A percentile compares a stretch with the other conserved stretches of the same genome.
phyloP scores from a whole-genome alignment of 2,888 invertebrate genomes.

The Ophion ventricosus region DNA sequence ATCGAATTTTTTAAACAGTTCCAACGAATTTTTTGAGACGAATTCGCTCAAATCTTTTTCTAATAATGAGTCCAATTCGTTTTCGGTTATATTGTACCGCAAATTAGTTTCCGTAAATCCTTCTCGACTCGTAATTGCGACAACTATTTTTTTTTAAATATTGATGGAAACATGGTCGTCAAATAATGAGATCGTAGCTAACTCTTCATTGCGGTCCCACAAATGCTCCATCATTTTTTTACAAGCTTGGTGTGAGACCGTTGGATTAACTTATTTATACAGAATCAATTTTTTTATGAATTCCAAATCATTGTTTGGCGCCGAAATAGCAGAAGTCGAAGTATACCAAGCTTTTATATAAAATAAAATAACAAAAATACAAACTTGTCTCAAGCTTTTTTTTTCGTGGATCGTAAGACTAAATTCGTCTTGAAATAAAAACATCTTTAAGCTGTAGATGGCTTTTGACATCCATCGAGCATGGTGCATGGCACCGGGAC shows the following conservation, averaged over 20 bases:
- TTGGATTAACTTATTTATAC: conserved; percentile 50
- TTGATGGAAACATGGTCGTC: conserved; percentile 53
- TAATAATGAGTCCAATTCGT: conserved; percentile 29
- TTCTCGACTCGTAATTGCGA: conserved; percentile 23
- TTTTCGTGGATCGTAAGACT: conserved; percentile 62
- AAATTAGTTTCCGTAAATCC: neutral
- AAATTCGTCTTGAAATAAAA: conserved; percentile 70
- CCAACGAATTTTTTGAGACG: conserved; percentile 1
- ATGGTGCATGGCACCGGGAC: conserved; percentile 71
- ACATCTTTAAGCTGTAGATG: conserved; percentile 73
- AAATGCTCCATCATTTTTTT: conserved; percentile 64
- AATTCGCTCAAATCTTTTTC: conserved; percentile 15
- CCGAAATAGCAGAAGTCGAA: conserved; percentile 59
- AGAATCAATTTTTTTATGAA: conserved; percentile 65
- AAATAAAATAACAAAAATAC: conserved; percentile 68
- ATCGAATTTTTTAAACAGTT: too few species aligned
- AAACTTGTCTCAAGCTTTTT: conserved; percentile 66
- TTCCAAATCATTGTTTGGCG: conserved; percentile 67
- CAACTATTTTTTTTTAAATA: conserved; percentile 47
- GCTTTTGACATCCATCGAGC: conserved; percentile 74
- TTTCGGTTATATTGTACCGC: conserved; percentile 6
- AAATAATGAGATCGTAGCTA: conserved; percentile 65
- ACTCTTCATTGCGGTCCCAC: conserved; percentile 68
- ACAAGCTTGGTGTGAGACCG: conserved; percentile 52
- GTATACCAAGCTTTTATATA: conserved; percentile 69